These are phyloP conservation scores for Mormyrus hasselquistii DNA, from an alignment of 2,797 vertebrate species.

Conservation along the genomic window DNA sequence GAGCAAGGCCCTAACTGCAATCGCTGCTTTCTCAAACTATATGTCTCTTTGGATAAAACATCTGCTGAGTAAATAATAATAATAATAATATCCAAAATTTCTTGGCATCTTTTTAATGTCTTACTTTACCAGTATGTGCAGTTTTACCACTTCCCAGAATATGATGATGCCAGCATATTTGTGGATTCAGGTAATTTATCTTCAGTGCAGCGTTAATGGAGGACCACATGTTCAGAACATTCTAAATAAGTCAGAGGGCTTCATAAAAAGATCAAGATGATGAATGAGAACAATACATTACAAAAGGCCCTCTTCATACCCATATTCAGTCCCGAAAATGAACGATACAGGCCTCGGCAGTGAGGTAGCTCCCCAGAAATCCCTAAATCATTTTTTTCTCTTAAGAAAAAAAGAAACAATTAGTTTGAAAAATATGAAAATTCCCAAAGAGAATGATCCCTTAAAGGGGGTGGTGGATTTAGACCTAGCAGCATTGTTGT, in stretches of 20 bases:
- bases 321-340: background rate
- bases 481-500: background rate
- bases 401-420: background rate
- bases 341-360: background rate
- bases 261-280: constrained; percentile 12
- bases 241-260: constrained; percentile 8
- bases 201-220: background rate
- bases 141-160: background rate
- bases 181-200: background rate
- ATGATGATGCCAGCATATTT: background rate
- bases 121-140: background rate
- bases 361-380: background rate
- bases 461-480: background rate
- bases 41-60: background rate
- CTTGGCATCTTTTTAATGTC: background rate
- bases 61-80: background rate
- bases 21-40: background rate
- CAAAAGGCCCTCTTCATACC: background rate
- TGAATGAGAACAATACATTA: constrained; percentile 2
- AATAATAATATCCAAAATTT: background rate
- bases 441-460: background rate
- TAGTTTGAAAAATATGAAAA: constrained; percentile 5
- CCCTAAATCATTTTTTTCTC: background rate
- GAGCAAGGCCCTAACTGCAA: background rate
- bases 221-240: constrained; percentile 3